These are phyloP conservation scores for Drosophila melanogaster DNA, from an alignment of 1,140 invertebrate genomes.

Conservation along the genomic window DNA sequence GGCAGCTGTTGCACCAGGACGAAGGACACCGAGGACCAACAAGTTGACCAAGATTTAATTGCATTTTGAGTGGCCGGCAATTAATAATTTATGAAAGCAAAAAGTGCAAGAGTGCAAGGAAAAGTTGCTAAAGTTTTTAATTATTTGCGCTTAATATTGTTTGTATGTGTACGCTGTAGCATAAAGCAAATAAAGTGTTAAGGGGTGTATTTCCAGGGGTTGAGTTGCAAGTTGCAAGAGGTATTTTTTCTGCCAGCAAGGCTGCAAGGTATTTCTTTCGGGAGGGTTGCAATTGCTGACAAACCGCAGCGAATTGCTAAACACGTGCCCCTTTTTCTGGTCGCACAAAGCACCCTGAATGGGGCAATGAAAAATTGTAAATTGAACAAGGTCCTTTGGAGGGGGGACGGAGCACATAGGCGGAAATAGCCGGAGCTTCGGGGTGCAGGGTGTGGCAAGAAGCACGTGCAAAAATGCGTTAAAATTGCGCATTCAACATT, in stretches of 20 bases:
- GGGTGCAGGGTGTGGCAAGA: constrained; percentile 19
- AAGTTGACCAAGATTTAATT: constrained; percentile 82
- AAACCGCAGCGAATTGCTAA: constrained; percentile 77
- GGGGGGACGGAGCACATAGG: neutral
- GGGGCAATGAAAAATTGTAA: constrained; percentile 75
- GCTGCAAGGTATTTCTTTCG: constrained; percentile 6
- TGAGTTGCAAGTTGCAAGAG: constrained; percentile 8
- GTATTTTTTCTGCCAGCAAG: constrained; percentile 3
- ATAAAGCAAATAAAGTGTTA: constrained; percentile 16
- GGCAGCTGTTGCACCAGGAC: constrained; percentile 66
- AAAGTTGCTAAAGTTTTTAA: constrained; percentile 69
- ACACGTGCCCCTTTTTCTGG: constrained; percentile 56
- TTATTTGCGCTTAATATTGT: constrained; percentile 63
- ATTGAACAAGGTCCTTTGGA: constrained; percentile 41
- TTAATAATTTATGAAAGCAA: constrained; percentile 75
- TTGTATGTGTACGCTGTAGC: constrained; percentile 13
- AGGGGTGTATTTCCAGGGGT: neutral
- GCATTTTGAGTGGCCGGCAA: constrained; percentile 76
- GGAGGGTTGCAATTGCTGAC: constrained; percentile 59
- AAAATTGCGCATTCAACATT: constrained; percentile 69
- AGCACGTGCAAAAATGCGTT: constrained; percentile 80
- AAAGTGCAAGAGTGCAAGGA: constrained; percentile 23
- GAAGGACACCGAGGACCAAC: constrained; percentile 48
- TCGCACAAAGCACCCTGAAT: constrained; percentile 48
- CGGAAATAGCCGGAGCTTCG: constrained; percentile 4